Conservation (phyloP, 2,113 vertebrate species). For the Todiramphus chloris region DNA sequence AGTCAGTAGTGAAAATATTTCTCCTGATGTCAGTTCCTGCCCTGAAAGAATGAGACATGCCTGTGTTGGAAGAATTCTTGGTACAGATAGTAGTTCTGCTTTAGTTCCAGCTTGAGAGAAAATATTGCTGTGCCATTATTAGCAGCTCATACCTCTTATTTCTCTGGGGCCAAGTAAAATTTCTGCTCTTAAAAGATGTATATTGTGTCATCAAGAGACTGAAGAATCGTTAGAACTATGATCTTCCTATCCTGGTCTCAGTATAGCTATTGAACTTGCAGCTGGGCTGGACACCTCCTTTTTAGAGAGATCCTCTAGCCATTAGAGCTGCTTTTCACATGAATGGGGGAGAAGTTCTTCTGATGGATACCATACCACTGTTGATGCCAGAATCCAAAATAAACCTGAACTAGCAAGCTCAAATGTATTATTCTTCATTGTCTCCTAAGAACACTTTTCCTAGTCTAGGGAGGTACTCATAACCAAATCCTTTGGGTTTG, state of each 20-base stretch:
- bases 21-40: not conserved
- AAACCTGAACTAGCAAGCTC: not conserved
- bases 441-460: not conserved
- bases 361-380: not conserved
- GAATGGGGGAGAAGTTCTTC: not conserved
- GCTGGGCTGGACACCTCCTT: not conserved
- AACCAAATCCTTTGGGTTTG: not conserved
- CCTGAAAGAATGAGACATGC: not conserved
- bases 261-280: not conserved
- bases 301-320: not conserved
- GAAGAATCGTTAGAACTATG: not conserved
- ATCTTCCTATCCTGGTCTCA: not conserved
- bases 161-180: not conserved
- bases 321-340: not conserved
- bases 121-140: not conserved
- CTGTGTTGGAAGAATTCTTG: not conserved
- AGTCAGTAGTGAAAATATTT: not conserved
- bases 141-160: not conserved
- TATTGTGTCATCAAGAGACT: not conserved
- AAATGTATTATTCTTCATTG: not conserved
- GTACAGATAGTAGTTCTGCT: not conserved
- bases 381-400: not conserved
- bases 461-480: not conserved
- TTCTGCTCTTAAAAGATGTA: not conserved
- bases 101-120: not conserved